These are phyloP conservation scores for Odontophorus gujanensis DNA, from an alignment of 2,113 vertebrate genomes.

Conservation along the genomic window DNA sequence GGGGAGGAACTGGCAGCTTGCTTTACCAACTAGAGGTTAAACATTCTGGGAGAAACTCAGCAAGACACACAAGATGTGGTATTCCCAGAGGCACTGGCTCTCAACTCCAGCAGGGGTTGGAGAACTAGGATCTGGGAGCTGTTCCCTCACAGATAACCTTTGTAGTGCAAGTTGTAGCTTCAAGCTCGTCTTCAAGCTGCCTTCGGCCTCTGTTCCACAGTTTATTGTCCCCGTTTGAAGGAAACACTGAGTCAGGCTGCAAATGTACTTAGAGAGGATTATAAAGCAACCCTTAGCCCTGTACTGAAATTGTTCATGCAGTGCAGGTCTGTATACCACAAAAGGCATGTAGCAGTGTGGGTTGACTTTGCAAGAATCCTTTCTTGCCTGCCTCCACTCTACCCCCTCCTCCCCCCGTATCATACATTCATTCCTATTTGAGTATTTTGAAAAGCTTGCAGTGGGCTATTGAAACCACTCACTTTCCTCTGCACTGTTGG, in stretches of 20 bases:
- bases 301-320: neutral
- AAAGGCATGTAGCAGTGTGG: neutral
- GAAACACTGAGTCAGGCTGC: neutral
- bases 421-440: neutral
- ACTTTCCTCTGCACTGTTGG: neutral
- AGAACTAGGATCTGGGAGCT: neutral
- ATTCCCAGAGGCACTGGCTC: neutral
- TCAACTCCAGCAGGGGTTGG: neutral
- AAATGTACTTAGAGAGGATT: neutral
- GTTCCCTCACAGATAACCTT: neutral
- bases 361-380: neutral
- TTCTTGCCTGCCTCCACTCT: neutral
- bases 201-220: neutral
- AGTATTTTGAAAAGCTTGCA: neutral
- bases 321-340: neutral
- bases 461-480: neutral
- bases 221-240: neutral
- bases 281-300: too few species aligned
- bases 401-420: neutral
- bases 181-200: neutral
- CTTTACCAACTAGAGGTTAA: neutral
- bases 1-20: neutral
- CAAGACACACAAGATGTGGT: neutral
- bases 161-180: neutral
- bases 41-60: neutral